Percentiles rank a stretch among this genome's conserved stretches.
phyloP scores from a whole-genome alignment of 2,113 vertebrate species.

The Macquaria australasica region DNA sequence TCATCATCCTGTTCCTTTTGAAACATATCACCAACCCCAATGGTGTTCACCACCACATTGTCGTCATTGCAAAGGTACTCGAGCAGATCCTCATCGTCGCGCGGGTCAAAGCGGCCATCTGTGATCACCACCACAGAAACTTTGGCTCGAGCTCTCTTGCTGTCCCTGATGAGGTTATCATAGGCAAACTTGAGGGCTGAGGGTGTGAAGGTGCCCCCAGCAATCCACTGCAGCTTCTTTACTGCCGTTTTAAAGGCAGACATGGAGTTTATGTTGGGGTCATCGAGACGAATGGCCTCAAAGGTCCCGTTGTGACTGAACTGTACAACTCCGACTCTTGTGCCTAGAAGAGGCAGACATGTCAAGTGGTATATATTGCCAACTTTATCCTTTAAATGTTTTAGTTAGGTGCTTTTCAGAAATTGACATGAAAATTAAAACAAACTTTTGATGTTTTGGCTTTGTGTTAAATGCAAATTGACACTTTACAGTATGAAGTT shows the following conservation, averaged over 20 bases:
- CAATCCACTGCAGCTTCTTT: slow-evolving; percentile 95
- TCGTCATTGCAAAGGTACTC: slow-evolving; percentile 84
- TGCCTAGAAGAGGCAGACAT: slow-evolving; percentile 83
- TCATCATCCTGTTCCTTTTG: slow-evolving; percentile 86
- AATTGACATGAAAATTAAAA: neutral
- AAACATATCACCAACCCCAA: slow-evolving; percentile 98
- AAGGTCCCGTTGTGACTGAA: slow-evolving; percentile 98
- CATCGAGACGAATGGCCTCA: slow-evolving; percentile 92
- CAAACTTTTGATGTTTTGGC: neutral
- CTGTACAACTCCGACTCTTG: slow-evolving; percentile 96
- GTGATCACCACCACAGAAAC: slow-evolving; percentile 96
- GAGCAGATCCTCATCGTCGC: slow-evolving; percentile 89
- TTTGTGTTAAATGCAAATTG: neutral
- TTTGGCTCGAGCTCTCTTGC: slow-evolving; percentile 88
- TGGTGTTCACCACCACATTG: slow-evolving; percentile 89
- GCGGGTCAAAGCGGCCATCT: slow-evolving; percentile 93
- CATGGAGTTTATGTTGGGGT: slow-evolving; percentile 91
- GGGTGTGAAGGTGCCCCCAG: slow-evolving; percentile 97
- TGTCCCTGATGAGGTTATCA: slow-evolving; percentile 92
- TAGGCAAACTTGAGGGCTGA: slow-evolving; percentile 97
- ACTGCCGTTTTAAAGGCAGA: slow-evolving; percentile 94
- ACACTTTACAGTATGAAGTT: neutral
- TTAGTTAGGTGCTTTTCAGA: neutral
- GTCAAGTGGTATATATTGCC: neutral
- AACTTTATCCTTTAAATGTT: neutral